phyloP scores from a whole-genome alignment of 2,113 vertebrate species.

The Proterorhinus semilunaris region DNA sequence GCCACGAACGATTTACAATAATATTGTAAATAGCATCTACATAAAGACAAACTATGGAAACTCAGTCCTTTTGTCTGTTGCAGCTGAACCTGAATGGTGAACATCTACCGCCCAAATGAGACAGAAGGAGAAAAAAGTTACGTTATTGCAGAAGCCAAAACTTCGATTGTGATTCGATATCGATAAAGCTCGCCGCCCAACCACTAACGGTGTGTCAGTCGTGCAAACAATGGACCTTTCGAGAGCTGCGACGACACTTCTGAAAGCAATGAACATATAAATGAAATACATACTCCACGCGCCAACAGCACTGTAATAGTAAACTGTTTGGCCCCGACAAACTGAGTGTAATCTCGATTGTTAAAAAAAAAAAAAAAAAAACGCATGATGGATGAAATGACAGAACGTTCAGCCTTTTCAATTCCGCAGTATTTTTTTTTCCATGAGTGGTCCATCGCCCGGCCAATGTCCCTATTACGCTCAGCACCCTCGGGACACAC shows the following conservation, averaged over 20 bases:
- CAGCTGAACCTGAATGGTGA: no score
- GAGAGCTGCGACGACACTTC: neutral
- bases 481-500: slow-evolving; percentile 18
- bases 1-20: no score
- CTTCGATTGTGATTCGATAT: no score
- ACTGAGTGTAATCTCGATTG: neutral
- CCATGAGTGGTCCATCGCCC: neutral
- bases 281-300: neutral
- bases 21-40: no score
- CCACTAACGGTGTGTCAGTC: no score
- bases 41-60: no score
- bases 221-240: neutral
- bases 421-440: slow-evolving; percentile 15
- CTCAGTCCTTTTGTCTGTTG: no score
- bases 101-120: no score
- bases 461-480: slow-evolving; percentile 23
- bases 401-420: slow-evolving; percentile 17
- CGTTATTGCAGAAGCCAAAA: no score
- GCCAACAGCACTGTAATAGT: neutral
- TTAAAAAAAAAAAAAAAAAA: slow-evolving; percentile 7
- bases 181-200: no score
- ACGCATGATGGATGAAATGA: slow-evolving; percentile 15
- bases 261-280: neutral
- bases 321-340: neutral
- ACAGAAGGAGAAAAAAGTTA: no score